Evolutionary conservation across 2,797 vertebrate species (phyloP), one percentile per base, ranked within the genome.

Genomic region (Rhabdophis nuchalis): DNA sequence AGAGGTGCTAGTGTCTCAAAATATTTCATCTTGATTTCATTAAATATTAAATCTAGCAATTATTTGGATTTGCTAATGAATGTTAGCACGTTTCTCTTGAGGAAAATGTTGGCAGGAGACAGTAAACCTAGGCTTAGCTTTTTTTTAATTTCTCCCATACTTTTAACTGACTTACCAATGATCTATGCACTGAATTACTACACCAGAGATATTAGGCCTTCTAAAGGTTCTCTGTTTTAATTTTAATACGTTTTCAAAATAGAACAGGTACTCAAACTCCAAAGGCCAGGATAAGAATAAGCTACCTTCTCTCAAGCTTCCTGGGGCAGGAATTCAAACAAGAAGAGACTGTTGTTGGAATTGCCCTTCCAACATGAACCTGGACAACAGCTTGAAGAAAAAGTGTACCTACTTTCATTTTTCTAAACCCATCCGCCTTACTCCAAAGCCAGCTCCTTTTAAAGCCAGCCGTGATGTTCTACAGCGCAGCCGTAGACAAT

Each of bases 371-470:
- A 68, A 27, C 2, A 2, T 13, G 9, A 85, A 29, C 12, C 7
- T 52, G 12, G n/a, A 50, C 29, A 64, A 56, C 46, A 5, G 82
- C n/a, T 46, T 53, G 60, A 86, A 20, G 16, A n/a, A 29, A n/a
- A 89, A 89, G n/a, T 52, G 1, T 23, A 90, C 93, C 41, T 98
- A 97, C 58, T 90, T 97, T 7, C 97, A 98, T 93, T 98, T 98
- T 92, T 97, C 97, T 90, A 97, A 93, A 56, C 95, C 97, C 91
- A 95, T 98, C 52, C 96, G 91, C 88, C 97, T 97, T 29, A 56
- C 88, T 60, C 41, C 87, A 52, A 97, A 96, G 91, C 93, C 60
- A 25, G 20, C 4, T 3, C 54, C 95, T 0, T 54, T 1, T 25
- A 96, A 94, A 50, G 93, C 92, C 0, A 82, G 93, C 29, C 94